phyloP scores from a whole-genome alignment of 2,888 invertebrate genomes.

The Onchidella celtica region DNA sequence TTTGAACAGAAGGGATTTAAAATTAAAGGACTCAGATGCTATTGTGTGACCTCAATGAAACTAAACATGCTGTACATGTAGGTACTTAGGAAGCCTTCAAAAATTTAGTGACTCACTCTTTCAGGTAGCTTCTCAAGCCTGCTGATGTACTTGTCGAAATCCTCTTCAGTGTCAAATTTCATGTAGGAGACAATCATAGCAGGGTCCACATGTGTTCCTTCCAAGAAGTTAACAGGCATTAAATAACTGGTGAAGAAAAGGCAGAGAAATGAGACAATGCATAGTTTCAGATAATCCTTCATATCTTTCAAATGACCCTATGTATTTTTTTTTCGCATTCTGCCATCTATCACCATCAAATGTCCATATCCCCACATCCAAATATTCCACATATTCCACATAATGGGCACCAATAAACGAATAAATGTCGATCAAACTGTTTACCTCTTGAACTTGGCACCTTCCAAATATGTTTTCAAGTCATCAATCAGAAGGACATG shows the following conservation, averaged over 20 bases:
- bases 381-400: no score
- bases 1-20: no score
- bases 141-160: constrained; percentile 67
- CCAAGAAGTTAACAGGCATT: constrained; percentile 72
- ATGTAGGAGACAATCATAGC: constrained; percentile 51
- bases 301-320: no score
- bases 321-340: background rate
- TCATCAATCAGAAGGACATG: constrained; percentile 34
- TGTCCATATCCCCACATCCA: no score
- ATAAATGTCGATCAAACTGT: background rate
- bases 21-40: no score
- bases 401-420: background rate
- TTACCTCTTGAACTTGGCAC: constrained; percentile 55
- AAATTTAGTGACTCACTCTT: constrained; percentile 72
- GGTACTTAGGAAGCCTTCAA: no score
- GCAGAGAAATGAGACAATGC: no score
- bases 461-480: constrained; percentile 51
- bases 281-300: no score
- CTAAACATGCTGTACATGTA: no score
- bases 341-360: no score
- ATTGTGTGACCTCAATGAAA: no score
- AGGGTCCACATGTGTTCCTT: constrained; percentile 61
- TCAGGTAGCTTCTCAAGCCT: constrained; percentile 67
- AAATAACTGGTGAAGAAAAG: constrained; percentile 38
- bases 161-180: constrained; percentile 63